Evolutionary conservation across 2,797 vertebrate species (phyloP).

Genomic region (Antennarius maculatus): DNA sequence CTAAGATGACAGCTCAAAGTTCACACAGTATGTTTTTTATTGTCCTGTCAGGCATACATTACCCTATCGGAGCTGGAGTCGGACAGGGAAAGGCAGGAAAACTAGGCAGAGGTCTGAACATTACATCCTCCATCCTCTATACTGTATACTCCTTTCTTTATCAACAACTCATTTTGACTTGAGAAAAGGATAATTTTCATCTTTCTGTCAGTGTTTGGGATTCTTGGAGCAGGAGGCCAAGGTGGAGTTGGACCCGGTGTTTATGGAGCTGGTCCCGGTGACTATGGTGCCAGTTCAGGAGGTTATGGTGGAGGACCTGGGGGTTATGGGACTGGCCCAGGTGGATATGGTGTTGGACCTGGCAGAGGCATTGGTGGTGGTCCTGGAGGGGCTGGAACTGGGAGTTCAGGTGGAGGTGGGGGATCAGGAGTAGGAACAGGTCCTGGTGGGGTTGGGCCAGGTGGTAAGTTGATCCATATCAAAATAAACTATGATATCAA

Average conservation of each 20-base stretch:
- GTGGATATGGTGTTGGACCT: slow-evolving; percentile 45
- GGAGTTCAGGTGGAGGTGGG: slow-evolving; percentile 31
- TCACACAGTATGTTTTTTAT: neutral
- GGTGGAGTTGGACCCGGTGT: slow-evolving; percentile 51
- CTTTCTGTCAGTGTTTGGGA: slow-evolving; percentile 64
- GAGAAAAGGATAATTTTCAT: slow-evolving; percentile 7
- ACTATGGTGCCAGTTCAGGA: slow-evolving; percentile 57
- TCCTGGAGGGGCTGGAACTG: slow-evolving; percentile 47
- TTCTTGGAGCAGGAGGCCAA: slow-evolving; percentile 56
- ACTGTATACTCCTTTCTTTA: neutral
- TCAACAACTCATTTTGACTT: neutral
- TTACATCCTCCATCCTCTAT: neutral
- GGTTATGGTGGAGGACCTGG: slow-evolving; percentile 58
- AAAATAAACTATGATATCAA: slow-evolving; percentile 5
- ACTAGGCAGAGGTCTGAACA: slow-evolving; percentile 72
- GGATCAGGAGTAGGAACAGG: slow-evolving; percentile 24
- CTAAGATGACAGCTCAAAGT: neutral
- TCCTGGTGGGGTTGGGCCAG: slow-evolving; percentile 38
- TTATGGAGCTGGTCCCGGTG: slow-evolving; percentile 54
- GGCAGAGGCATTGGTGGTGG: slow-evolving; percentile 35
- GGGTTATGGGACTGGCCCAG: slow-evolving; percentile 57
- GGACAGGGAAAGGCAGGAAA: slow-evolving; percentile 66
- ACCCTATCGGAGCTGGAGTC: slow-evolving; percentile 74
- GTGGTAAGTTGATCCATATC: slow-evolving; percentile 48
- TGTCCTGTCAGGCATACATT: slow-evolving; percentile 68